These are phyloP conservation scores for Brachylomia viminalis DNA, from an alignment of 2,888 invertebrate species.

Conservation along the genomic window DNA sequence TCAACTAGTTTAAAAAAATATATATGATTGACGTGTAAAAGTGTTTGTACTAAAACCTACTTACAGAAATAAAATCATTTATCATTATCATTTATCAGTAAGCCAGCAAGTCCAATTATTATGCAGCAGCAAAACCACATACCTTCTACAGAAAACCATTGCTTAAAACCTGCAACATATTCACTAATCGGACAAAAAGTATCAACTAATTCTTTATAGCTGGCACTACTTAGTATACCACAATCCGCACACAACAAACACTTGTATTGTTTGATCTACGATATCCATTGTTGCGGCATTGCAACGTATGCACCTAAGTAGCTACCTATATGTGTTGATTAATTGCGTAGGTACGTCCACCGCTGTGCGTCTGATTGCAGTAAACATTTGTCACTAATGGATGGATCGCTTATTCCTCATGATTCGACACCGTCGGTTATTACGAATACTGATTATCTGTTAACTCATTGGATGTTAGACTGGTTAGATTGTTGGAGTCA, in stretches of 20 bases:
- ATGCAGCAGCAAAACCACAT: not conserved
- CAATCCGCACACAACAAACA: conserved; percentile 23
- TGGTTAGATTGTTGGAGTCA: conserved; percentile 35
- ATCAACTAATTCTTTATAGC: not conserved
- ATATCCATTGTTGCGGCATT: conserved; percentile 53
- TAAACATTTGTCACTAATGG: conserved; percentile 86
- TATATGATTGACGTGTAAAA: too few relatives aligned
- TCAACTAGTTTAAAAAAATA: too few relatives aligned
- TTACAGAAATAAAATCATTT: too few relatives aligned
- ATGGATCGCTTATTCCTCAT: conserved; percentile 74
- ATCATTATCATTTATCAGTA: too few relatives aligned
- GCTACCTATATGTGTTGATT: conserved; percentile 74
- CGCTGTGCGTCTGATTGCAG: conserved; percentile 79
- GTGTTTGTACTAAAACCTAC: too few relatives aligned
- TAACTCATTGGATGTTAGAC: conserved; percentile 58
- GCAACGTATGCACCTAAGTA: conserved; percentile 45
- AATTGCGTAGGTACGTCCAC: conserved; percentile 72
- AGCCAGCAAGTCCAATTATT: not conserved
- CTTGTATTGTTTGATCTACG: conserved; percentile 62
- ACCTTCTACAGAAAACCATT: not conserved
- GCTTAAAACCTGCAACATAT: too few relatives aligned
- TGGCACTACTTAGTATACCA: not conserved
- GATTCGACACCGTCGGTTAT: conserved; percentile 70
- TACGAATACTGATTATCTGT: conserved; percentile 63
- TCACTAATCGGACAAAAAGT: not conserved